Percentiles rank a stretch among this genome's conserved stretches.
Conservation (phyloP, 2,888 invertebrate genomes). For the Perizoma flavofasciatum region DNA sequence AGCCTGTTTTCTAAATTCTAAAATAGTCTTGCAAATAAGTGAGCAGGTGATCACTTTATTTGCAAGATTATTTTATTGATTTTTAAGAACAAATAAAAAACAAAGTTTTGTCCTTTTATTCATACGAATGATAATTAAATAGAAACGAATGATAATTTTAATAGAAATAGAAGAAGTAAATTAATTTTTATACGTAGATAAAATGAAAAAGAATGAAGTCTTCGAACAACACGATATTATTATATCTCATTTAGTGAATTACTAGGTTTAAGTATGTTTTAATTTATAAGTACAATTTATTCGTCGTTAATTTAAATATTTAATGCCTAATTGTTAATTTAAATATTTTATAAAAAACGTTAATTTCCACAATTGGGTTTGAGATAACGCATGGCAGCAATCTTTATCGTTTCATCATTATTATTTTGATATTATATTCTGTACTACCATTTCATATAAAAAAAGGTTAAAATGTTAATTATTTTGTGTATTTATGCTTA, state of each 20-base stretch:
- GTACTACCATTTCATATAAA: too few relatives aligned
- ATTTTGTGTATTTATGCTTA: too few relatives aligned
- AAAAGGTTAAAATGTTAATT: too few relatives aligned
- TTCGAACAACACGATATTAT: slow-evolving; percentile 17
- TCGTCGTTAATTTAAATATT: too few relatives aligned
- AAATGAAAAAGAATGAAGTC: slow-evolving; percentile 22
- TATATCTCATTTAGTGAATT: slow-evolving; percentile 23
- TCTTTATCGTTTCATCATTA: too few relatives aligned
- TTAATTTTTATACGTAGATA: slow-evolving; percentile 29
- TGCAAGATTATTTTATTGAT: too few relatives aligned
- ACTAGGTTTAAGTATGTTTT: not conserved
- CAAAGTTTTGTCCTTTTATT: slow-evolving; percentile 17
- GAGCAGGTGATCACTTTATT: too few relatives aligned
- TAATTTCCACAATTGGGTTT: too few relatives aligned
- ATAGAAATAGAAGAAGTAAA: slow-evolving; percentile 21
- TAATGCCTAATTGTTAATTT: slow-evolving; percentile 8
- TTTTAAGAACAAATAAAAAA: not conserved
- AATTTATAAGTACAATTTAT: not conserved
- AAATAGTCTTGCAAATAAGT: too few relatives aligned
- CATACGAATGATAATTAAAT: slow-evolving; percentile 14
- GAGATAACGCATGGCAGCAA: not conserved
- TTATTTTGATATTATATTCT: too few relatives aligned
- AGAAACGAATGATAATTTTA: slow-evolving; percentile 11
- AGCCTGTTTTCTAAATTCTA: too few relatives aligned
- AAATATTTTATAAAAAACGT: too few relatives aligned